Conservation (phyloP, 1,140 invertebrate genomes). For the Caerostris darwini region DNA sequence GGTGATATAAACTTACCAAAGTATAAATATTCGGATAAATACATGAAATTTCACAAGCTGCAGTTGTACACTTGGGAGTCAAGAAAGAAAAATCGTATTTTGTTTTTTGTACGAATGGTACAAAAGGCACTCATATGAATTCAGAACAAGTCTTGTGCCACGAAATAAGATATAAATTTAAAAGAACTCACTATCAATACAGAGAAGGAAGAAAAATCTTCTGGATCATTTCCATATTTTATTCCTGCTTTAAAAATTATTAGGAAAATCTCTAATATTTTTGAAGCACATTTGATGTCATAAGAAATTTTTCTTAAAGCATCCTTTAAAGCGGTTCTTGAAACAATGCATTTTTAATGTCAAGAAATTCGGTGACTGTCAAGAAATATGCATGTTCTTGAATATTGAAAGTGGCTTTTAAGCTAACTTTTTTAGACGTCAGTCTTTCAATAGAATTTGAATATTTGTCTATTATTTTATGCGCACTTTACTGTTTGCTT, state of each 20-base stretch:
- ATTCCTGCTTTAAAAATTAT: not conserved
- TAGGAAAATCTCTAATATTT: not conserved
- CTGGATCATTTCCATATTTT: not conserved
- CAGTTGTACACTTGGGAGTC: no score
- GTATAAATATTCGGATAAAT: no score
- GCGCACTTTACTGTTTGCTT: no score
- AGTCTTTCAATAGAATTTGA: no score
- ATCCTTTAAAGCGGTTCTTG: not conserved
- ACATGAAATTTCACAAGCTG: no score
- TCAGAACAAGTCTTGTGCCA: not conserved
- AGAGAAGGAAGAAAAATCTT: not conserved
- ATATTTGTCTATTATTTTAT: no score
- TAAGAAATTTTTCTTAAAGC: not conserved
- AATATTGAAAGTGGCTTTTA: not conserved
- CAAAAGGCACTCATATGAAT: not conserved
- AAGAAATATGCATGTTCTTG: not conserved
- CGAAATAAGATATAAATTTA: not conserved
- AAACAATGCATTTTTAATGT: not conserved
- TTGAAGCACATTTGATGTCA: not conserved
- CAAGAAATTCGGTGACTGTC: not conserved
- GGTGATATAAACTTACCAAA: no score
- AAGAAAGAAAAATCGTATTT: no score
- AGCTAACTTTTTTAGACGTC: not conserved
- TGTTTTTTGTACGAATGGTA: no score
- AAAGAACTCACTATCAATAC: not conserved